Base-by-base conservation (phyloP, 1,140 invertebrate species). In the Drosophila virilis region DNA sequence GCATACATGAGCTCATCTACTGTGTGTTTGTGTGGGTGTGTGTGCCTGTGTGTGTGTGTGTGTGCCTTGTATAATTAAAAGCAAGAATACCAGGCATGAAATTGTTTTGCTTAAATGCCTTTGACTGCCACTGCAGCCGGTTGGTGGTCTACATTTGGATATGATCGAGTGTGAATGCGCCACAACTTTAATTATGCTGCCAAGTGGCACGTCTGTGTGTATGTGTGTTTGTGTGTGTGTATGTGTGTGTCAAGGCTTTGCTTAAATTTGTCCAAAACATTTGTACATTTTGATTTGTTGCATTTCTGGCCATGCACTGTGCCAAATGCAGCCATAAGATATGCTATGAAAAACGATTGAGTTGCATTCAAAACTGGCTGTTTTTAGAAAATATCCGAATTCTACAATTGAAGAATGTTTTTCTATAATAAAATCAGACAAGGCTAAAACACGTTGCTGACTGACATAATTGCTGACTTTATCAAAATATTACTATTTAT, bases 201-300 rank as follows among this genome's bases (percentile, higher is more conserved):
- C 83, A 82, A 88, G 50, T 82, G 71, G 32, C 40, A 65, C 57
- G 48, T 65, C 74, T 61, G 51, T 74, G 58, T 68, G 37, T 60
- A 40, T 40, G 15, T 65, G 42, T 43, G 48, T 68, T 42, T 62
- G 58, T 66, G 22, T 67, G 66, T 82, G 75, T 88, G n/a, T n/a
- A n/a, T n/a, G n/a, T n/a, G 46, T 86, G 79, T 83, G 79, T 80
- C 84, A 86, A 86, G 83, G 83, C 80, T 79, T 57, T 59, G 78
- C 82, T 76, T 72, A 78, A 81, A 78, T 71, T 86, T 79, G 83
- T 82, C 72, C 73, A 88, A 68, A 86, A 86, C 82, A 86, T 76
- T 86, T 86, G 83, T 76, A 72, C 83, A 88, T 88, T 88, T 88
- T 88, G 83, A 86, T 86, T 86, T 86, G 83, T 88, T 88, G 71